Evolutionary conservation across 2,888 invertebrate species (phyloP), one percentile per base, ranked within the genome.

Genomic region (Mesorhabditis spiculigera): DNA sequence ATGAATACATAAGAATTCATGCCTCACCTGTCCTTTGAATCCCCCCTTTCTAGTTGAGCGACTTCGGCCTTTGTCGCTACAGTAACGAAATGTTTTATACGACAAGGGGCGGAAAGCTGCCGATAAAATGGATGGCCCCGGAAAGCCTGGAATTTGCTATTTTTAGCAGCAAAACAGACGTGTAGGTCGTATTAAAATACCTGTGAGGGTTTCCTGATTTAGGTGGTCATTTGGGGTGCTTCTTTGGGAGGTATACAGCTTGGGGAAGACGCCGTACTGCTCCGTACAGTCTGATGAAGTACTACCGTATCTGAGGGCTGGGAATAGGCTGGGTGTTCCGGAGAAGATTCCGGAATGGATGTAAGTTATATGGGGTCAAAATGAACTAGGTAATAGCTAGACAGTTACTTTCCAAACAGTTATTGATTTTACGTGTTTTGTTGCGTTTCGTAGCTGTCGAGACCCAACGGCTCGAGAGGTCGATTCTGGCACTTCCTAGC

Each of bases 261-360:
- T 13, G 10, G 58, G 58, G 58, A 50, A 50, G n/a, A 50, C 58
- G 10, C 58, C 58, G 58, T 50, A 50, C 58, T 13, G 10, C n/a
- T 50, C 58, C n/a, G 58, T 50, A n/a, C 58, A 50, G 3, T n/a
- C 58, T n/a, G 58, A 50, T n/a, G 58, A 50, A 50, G n/a, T 50
- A 3, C n/a, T 50, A 50, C 8, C 8, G 58, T n/a, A 50, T 50
- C n/a, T 50, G 58, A 50, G n/a, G n/a, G 58, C 8, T n/a, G 58
- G 58, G 10, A n/a, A n/a, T 2, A 50, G 58, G n/a, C 58, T 50
- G 10, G 58, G n/a, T 10, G n/a, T 50, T 50, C 58, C 58, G 58
- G 58, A 50, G n/a, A 50, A n/a, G 58, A 50, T n/a, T 13, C 58
- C 58, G 10, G 58, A 50, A 50, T 50, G 58, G 58, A 50, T 50